These are phyloP conservation scores for Teleogryllus oceanicus DNA, from an alignment of 2,888 invertebrate species.

Conservation along the genomic window DNA sequence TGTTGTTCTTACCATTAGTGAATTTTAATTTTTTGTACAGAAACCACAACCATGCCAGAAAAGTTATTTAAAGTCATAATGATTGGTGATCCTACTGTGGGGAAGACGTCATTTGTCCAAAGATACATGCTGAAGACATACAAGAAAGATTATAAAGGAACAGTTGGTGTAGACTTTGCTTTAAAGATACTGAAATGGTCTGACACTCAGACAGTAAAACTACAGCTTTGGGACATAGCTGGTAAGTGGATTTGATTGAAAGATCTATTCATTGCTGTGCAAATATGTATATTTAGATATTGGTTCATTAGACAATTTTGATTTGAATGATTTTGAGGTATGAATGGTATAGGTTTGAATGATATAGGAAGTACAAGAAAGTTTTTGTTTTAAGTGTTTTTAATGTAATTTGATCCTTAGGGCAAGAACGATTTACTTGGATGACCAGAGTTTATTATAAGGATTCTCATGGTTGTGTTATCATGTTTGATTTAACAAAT, in stretches of 20 bases:
- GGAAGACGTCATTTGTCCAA: slow-evolving; percentile 57
- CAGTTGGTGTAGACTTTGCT: slow-evolving; percentile 59
- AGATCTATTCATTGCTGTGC: not conserved
- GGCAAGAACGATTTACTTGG: slow-evolving; percentile 58
- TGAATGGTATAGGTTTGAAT: not conserved
- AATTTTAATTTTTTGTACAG: slow-evolving; percentile 25
- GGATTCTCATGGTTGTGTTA: slow-evolving; percentile 54
- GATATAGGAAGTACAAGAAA: not conserved
- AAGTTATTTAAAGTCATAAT: slow-evolving; percentile 51
- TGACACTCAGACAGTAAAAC: slow-evolving; percentile 52
- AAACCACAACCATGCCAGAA: slow-evolving; percentile 42
- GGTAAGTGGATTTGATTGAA: slow-evolving; percentile 43
- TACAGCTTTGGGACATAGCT: slow-evolving; percentile 60
- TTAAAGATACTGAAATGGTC: slow-evolving; percentile 56
- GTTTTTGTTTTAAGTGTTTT: not conserved
- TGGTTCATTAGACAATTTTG: not conserved
- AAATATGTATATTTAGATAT: slow-evolving; percentile 21
- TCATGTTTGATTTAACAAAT: slow-evolving; percentile 57
- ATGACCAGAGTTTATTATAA: slow-evolving; percentile 60
- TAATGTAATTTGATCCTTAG: slow-evolving; percentile 42
- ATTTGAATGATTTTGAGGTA: slow-evolving; percentile 19
- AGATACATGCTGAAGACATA: slow-evolving; percentile 53
- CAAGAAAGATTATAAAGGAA: slow-evolving; percentile 53
- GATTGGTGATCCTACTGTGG: slow-evolving; percentile 52
- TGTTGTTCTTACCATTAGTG: too few relatives aligned